These are phyloP conservation scores for Chrysolina americana DNA, from an alignment of 2,888 invertebrate species.

Conservation along the genomic window DNA sequence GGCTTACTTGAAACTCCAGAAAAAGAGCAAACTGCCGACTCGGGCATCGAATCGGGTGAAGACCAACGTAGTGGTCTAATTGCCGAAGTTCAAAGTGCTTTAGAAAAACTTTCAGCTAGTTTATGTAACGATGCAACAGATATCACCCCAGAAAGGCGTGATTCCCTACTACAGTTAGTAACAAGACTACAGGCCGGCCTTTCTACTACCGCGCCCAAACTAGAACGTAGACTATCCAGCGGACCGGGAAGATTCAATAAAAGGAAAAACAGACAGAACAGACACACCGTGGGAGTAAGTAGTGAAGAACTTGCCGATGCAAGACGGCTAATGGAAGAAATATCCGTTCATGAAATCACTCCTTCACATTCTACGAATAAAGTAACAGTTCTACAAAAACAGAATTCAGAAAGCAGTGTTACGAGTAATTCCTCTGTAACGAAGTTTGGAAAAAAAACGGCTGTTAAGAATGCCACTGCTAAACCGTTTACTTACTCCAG, in stretches of 20 bases:
- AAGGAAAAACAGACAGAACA: conserved; percentile 75
- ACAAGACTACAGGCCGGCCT: conserved; percentile 77
- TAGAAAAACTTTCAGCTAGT: conserved; percentile 66
- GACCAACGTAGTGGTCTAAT: conserved; percentile 75
- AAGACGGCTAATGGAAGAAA: conserved; percentile 81
- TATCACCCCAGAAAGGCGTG: conserved; percentile 79
- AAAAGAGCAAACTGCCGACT: conserved; percentile 72
- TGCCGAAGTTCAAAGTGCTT: conserved; percentile 70
- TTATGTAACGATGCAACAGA: conserved; percentile 68
- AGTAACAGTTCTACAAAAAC: conserved; percentile 65
- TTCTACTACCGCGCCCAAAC: conserved; percentile 48
- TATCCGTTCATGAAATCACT: conserved; percentile 68
- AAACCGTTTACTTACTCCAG: conserved; percentile 67
- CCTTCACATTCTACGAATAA: conserved; percentile 53
- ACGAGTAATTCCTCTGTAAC: conserved; percentile 52
- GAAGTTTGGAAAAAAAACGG: conserved; percentile 53
- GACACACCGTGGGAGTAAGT: conserved; percentile 89
- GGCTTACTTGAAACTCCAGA: conserved; percentile 74
- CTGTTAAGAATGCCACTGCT: conserved; percentile 67
- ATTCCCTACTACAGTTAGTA: conserved; percentile 82
- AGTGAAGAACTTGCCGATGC: conserved; percentile 86
- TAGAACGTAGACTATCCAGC: conserved; percentile 70
- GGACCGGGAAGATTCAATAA: conserved; percentile 70
- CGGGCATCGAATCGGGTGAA: conserved; percentile 80
- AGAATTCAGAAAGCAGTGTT: conserved; percentile 70